Percentiles rank a stretch among this genome's conserved stretches.
These are phyloP conservation scores for Dermatemys mawii DNA, from an alignment of 2,113 vertebrate species.

Conservation along the genomic window DNA sequence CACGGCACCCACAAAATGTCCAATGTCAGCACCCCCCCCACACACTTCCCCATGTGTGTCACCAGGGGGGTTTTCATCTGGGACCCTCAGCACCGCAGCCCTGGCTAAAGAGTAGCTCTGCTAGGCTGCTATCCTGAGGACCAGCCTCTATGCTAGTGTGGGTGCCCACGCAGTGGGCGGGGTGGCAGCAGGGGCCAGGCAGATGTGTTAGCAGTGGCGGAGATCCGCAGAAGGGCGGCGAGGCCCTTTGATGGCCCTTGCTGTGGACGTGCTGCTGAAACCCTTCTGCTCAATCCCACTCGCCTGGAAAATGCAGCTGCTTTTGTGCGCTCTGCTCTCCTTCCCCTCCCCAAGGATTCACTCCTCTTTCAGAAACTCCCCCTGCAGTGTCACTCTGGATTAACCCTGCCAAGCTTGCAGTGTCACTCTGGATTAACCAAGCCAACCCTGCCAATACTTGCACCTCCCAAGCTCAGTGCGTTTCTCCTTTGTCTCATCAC, in stretches of 20 bases:
- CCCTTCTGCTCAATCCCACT: neutral
- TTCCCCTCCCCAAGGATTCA: neutral
- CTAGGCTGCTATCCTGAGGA: neutral
- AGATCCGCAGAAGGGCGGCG: neutral
- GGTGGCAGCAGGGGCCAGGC: neutral
- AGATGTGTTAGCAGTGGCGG: neutral
- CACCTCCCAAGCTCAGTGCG: neutral
- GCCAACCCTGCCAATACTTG: neutral
- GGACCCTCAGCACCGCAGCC: neutral
- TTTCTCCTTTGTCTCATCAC: neutral
- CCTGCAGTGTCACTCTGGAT: neutral
- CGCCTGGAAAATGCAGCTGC: neutral
- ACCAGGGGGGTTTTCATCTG: neutral
- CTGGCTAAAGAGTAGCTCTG: neutral
- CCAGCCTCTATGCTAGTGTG: neutral
- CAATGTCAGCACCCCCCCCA: neutral
- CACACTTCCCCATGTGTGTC: neutral
- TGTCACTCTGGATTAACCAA: neutral
- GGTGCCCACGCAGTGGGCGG: neutral
- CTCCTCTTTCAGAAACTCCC: neutral
- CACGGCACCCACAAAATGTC: neutral
- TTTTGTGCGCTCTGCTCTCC: neutral
- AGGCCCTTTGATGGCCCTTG: neutral
- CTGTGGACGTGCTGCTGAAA: neutral
- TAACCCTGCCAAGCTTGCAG: neutral